Evolutionary conservation across 2,797 vertebrate genomes (phyloP).

Genomic region (Ataeniobius toweri): DNA sequence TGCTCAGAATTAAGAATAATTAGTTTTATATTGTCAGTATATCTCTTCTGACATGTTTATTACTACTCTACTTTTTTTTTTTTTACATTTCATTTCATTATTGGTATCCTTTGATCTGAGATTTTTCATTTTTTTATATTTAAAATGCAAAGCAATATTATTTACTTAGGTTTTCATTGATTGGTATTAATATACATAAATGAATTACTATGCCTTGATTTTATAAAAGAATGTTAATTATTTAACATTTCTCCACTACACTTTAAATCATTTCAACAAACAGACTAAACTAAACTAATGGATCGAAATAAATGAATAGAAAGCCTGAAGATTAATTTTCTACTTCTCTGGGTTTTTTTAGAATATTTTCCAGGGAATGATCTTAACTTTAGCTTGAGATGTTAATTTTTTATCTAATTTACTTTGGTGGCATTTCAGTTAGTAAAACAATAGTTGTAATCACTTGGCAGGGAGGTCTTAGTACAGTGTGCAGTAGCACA

Average conservation of each 20-base stretch:
- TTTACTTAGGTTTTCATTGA: no score
- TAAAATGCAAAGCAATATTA: no score
- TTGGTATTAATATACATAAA: no score
- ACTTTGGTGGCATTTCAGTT: neutral
- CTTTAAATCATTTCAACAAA: neutral
- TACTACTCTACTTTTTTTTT: neutral
- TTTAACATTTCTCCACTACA: neutral
- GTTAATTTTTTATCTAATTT: neutral
- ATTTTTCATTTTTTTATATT: neutral
- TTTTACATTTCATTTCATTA: neutral
- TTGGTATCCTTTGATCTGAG: no score
- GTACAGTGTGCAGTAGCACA: conserved; percentile 8
- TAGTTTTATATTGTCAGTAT: neutral
- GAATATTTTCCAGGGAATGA: neutral
- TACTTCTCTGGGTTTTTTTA: neutral
- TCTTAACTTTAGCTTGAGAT: neutral
- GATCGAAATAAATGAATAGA: neutral
- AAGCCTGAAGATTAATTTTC: neutral
- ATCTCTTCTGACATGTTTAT: neutral
- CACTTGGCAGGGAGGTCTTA: neutral
- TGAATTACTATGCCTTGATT: no score
- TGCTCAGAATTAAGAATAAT: neutral
- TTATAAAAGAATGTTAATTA: no score
- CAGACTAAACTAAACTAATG: neutral
- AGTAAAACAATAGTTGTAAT: neutral